A percentile compares a stretch with the other conserved stretches of the same genome.
phyloP scores from a whole-genome alignment of 2,113 vertebrate species.

The Ginglymostoma cirratum region DNA sequence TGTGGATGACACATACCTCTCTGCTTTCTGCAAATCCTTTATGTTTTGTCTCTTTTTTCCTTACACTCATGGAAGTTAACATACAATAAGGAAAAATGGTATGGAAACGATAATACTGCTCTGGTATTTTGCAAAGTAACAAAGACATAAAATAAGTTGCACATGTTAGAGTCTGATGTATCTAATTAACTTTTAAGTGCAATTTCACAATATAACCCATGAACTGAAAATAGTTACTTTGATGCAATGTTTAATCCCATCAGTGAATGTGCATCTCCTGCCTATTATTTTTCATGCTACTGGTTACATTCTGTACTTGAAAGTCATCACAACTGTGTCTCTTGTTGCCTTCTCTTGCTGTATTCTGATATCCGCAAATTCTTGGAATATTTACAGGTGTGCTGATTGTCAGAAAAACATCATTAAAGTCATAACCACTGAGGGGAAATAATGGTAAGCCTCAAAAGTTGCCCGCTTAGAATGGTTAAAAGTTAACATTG shows the following conservation, averaged over 20 bases:
- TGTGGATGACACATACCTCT: background rate
- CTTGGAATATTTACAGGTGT: background rate
- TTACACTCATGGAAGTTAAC: background rate
- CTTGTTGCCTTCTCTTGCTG: background rate
- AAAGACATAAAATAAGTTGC: slow-evolving; percentile 13
- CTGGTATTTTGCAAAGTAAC: slow-evolving; percentile 15
- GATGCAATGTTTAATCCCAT: background rate
- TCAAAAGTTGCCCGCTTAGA: background rate
- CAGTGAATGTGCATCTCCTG: background rate
- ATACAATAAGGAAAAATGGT: background rate
- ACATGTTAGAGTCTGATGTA: slow-evolving; percentile 27
- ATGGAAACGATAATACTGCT: slow-evolving; percentile 11
- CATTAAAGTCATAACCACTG: background rate
- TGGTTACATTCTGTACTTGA: background rate
- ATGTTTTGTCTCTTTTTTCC: slow-evolving; percentile 24
- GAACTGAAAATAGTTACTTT: slow-evolving; percentile 17
- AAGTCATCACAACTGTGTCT: background rate
- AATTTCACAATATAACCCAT: background rate
- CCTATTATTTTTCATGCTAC: background rate
- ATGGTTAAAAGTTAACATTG: background rate
- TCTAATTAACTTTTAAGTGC: background rate
- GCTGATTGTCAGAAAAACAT: background rate
- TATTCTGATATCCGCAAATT: background rate
- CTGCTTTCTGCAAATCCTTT: background rate
- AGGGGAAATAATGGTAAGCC: background rate